Evolutionary conservation across 2,113 vertebrate genomes (phyloP).

Genomic region (Alethe diademata): DNA sequence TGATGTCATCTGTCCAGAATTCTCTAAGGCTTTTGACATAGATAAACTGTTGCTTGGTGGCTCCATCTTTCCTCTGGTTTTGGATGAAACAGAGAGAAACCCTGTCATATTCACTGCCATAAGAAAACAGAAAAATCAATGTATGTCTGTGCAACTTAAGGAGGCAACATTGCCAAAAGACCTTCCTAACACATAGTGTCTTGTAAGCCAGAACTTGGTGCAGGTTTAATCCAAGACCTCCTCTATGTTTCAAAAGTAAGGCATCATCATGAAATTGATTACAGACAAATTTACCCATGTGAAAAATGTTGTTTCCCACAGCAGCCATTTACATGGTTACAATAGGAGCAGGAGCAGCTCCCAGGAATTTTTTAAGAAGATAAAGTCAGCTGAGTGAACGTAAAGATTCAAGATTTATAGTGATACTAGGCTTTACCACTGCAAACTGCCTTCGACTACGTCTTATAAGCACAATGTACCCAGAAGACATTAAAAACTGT

Average conservation of each 20-base stretch:
- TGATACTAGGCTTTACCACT: background rate
- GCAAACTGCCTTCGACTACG: background rate
- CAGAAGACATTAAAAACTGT: background rate
- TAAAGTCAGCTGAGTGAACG: background rate
- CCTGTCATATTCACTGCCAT: background rate
- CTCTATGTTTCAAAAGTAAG: background rate
- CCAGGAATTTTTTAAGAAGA: background rate
- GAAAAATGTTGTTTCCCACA: background rate
- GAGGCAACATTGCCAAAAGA: background rate
- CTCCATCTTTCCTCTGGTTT: background rate
- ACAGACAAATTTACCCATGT: background rate
- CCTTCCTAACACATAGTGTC: fast-evolving
- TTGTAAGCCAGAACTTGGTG: background rate
- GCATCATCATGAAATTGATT: background rate
- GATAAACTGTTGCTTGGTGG: background rate
- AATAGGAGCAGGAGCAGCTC: background rate
- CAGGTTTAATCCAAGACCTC: background rate
- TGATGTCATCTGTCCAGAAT: background rate
- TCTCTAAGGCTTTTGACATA: background rate
- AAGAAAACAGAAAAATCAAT: background rate
- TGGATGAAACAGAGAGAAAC: background rate
- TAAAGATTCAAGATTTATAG: background rate
- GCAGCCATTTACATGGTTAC: background rate
- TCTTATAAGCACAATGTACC: background rate
- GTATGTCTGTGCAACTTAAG: background rate